Evolutionary conservation across 1,140 invertebrate genomes (phyloP), one percentile per base, ranked within the genome.

Genomic region (Tetramorium parvispinum): DNA sequence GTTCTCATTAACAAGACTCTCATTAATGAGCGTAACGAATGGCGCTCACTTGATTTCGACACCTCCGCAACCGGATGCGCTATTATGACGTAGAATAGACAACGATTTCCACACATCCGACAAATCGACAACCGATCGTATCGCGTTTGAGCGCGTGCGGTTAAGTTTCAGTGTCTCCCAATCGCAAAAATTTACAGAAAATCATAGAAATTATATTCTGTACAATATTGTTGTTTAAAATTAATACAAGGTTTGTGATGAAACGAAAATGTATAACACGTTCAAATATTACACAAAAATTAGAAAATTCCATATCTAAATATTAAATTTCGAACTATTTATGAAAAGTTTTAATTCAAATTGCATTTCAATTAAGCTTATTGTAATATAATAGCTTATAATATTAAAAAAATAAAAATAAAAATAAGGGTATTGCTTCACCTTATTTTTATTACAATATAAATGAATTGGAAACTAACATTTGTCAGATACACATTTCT

Each of bases 11-110:
- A 90, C 68, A 65, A 13, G 32, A 24, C 51, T 73, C 63, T 21
- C 77, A 82, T 86, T 88, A 91, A 91, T 82, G 88, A 90, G 24
- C 40, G 81, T 90, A 90, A 90, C 76, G 78, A 90, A 37, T 73
- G 57, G 51, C 70, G 51, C 53, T 76, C 77, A 77, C 57, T 63
- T 61, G 73, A 73, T 91, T 92, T 91, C 91, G 89, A 86, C 87
- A 92, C 75, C 3, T 7, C 7, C n/a, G 46, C 46, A 49, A 66
- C 87, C 88, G 90, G 89, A 91, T 91, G 65, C 37, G 53, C 71
- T 73, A 68, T 88, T 89, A 85, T 83, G 46, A 59, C 81, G 46
- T 81, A 37, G 24, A 73, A 49, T 83, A 59, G 77, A 37, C 53
- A n/a, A 6, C 0, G 55, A 68, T 91, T 89, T 86, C 88, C 85